Evolutionary conservation across 2,888 invertebrate species (phyloP).

Genomic region (Epirrhoe alternata): DNA sequence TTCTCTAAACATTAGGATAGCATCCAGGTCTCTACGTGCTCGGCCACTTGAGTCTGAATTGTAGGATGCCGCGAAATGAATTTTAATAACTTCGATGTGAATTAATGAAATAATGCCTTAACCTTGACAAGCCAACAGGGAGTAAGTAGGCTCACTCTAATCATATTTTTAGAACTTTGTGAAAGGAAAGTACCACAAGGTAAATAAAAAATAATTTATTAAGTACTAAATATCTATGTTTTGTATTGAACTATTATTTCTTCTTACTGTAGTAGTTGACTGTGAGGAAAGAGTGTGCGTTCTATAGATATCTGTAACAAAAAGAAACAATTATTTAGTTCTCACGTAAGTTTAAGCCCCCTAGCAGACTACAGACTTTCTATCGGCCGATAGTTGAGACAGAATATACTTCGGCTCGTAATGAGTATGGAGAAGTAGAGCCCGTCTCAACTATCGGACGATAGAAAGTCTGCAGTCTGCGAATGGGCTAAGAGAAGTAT

Average conservation of each 20-base stretch:
- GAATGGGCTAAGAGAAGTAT: too few species aligned
- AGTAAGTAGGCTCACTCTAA: not conserved
- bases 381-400: too few species aligned
- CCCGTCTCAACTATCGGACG: too few species aligned
- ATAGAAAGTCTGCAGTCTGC: too few species aligned
- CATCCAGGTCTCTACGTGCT: too few species aligned
- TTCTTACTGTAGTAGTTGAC: conserved; percentile 49
- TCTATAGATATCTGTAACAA: conserved; percentile 61
- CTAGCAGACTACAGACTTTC: too few species aligned
- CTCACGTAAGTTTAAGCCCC: not conserved
- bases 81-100: not conserved
- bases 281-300: conserved; percentile 53
- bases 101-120: not conserved
- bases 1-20: too few species aligned
- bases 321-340: conserved; percentile 12
- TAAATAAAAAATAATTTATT: conserved; percentile 16
- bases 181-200: conserved; percentile 1
- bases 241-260: conserved; percentile 52
- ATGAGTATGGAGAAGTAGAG: too few species aligned
- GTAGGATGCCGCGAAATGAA: not conserved
- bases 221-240: conserved; percentile 49
- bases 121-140: not conserved
- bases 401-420: too few species aligned
- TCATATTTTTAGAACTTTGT: not conserved
- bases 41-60: not conserved